These are phyloP conservation scores for Macrotus californicus DNA, from an alignment of 2,113 vertebrate genomes.

Conservation along the genomic window DNA sequence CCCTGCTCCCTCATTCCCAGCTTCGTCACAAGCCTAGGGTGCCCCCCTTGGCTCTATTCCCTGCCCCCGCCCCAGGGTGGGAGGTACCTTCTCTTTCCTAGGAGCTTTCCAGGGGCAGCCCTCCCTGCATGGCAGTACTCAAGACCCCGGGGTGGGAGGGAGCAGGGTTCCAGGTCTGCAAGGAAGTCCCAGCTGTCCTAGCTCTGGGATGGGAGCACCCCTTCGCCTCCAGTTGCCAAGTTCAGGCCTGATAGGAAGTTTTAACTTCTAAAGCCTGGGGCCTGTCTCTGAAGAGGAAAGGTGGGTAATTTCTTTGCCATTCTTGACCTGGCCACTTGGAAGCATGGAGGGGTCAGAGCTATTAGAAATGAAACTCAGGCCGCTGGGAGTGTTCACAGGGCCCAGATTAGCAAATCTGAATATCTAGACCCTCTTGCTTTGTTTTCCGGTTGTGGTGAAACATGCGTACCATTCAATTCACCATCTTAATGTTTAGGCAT, in stretches of 20 bases:
- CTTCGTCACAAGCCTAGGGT: not conserved
- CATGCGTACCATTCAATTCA: not conserved
- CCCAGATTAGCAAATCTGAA: not conserved
- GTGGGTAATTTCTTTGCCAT: not conserved
- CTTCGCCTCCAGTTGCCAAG: not conserved
- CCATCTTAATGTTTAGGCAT: not conserved
- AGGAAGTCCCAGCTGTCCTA: not conserved
- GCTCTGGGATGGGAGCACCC: not conserved
- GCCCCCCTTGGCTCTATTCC: rapidly evolving
- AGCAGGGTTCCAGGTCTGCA: not conserved
- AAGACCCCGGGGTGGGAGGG: not conserved
- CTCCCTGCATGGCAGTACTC: not conserved
- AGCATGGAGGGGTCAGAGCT: not conserved
- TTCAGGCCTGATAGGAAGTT: not conserved
- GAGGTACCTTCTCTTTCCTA: not conserved
- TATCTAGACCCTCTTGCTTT: not conserved
- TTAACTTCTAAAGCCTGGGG: not conserved
- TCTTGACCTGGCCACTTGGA: not conserved
- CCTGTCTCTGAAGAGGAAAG: not conserved
- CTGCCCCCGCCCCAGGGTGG: rapidly evolving
- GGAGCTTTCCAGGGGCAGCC: not conserved
- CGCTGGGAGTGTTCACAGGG: not conserved
- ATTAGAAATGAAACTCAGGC: not conserved
- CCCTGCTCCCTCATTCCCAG: not conserved
- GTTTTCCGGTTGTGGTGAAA: not conserved